Conservation (phyloP, 2,113 vertebrate genomes). For the Laticauda laticaudata region DNA sequence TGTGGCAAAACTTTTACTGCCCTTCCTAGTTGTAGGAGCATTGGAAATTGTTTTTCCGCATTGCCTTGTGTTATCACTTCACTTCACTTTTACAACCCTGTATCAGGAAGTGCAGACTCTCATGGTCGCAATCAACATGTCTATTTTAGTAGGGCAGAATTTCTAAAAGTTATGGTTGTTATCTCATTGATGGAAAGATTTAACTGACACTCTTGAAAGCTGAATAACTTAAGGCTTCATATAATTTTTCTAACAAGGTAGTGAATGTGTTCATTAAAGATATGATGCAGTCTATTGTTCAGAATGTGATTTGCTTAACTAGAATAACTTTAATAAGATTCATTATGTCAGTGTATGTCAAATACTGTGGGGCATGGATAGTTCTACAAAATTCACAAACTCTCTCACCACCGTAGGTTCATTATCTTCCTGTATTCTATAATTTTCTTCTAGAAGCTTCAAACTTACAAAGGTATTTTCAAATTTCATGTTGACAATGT, state of each 20-base stretch:
- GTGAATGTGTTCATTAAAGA: background rate
- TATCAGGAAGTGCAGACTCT: background rate
- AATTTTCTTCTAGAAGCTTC: background rate
- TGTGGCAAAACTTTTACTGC: background rate
- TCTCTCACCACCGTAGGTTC: background rate
- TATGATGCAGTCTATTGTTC: background rate
- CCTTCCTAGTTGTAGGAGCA: background rate
- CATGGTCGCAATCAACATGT: background rate
- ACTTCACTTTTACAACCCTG: background rate
- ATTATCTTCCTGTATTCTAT: background rate
- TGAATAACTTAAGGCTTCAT: background rate
- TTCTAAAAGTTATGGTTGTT: background rate
- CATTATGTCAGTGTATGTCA: background rate
- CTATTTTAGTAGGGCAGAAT: background rate
- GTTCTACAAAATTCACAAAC: background rate
- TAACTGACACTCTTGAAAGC: background rate
- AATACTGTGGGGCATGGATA: background rate
- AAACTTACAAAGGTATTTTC: background rate
- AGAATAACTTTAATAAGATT: background rate
- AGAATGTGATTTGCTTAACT: background rate
- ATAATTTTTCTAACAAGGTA: background rate
- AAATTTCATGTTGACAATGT: background rate
- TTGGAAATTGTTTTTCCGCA: background rate
- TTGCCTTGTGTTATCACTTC: background rate
- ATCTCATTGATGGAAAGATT: background rate